A percentile compares a stretch with the other conserved stretches of the same genome.
Evolutionary conservation across 2,113 vertebrate genomes (phyloP).

Genomic region (Tenebrosternarchus preto): DNA sequence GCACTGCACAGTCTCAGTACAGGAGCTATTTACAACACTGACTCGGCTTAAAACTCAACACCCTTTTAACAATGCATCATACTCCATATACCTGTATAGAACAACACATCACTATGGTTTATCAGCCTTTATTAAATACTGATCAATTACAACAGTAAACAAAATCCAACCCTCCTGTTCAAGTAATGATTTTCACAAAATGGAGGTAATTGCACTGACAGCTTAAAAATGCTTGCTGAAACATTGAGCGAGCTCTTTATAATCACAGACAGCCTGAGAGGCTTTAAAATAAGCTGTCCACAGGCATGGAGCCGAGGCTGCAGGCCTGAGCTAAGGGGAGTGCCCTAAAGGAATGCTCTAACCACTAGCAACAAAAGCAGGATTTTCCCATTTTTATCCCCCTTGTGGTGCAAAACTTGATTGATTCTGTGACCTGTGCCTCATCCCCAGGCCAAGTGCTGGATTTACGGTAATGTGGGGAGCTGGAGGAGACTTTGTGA

Average conservation of each 20-base stretch:
- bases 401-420: conserved; percentile 11
- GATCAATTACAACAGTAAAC: conserved; percentile 19
- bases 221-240: background rate
- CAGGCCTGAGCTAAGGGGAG: conserved; percentile 22
- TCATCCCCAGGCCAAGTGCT: conserved; percentile 27
- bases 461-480: conserved; percentile 30
- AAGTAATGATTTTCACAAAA: background rate
- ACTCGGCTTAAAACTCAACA: conserved; percentile 11
- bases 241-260: background rate
- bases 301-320: conserved; percentile 22
- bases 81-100: background rate
- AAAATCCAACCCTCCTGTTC: background rate
- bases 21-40: conserved; percentile 22
- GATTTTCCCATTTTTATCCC: conserved; percentile 41
- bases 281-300: conserved; percentile 33
- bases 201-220: background rate
- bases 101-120: background rate
- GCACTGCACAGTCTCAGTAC: background rate
- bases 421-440: conserved; percentile 35
- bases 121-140: background rate
- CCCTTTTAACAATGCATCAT: background rate
- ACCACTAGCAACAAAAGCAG: conserved; percentile 27
- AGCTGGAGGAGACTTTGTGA: conserved; percentile 15
- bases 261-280: background rate
- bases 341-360: conserved; percentile 20